phyloP scores from a whole-genome alignment of 1,140 invertebrate species.

The Adelges cooleyi region DNA sequence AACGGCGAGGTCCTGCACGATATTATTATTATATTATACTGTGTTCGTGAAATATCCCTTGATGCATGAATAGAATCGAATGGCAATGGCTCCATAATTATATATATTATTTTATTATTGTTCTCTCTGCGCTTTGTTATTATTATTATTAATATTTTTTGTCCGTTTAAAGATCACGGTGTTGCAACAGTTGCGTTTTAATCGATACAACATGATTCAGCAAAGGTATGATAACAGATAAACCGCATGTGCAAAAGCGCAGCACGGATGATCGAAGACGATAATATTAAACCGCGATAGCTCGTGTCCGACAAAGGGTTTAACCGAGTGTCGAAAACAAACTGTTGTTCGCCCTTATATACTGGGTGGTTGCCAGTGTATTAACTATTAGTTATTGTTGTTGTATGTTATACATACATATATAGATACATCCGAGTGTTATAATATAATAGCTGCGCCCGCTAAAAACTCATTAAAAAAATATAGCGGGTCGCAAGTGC shows the following conservation, averaged over 20 bases:
- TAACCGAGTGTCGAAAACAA: background rate
- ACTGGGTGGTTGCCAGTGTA: no score
- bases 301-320: background rate
- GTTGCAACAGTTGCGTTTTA: conserved; percentile 5
- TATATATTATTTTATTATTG: background rate
- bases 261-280: background rate
- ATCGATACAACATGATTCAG: conserved; percentile 21
- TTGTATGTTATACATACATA: no score
- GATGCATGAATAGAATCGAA: background rate
- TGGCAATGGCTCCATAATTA: background rate
- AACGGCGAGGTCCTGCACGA: no score
- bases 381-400: no score
- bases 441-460: background rate
- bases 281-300: background rate
- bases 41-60: conserved; percentile 21
- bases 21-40: no score
- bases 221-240: no score
- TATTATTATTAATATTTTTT: background rate
- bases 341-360: background rate
- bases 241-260: conserved; percentile 4
- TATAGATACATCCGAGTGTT: no score
- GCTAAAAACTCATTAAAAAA: conserved; percentile 3
- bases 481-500: background rate
- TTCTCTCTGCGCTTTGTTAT: background rate
- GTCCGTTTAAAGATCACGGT: background rate